Conservation (phyloP, 2,113 vertebrate genomes). For the Smithornis capensis region DNA sequence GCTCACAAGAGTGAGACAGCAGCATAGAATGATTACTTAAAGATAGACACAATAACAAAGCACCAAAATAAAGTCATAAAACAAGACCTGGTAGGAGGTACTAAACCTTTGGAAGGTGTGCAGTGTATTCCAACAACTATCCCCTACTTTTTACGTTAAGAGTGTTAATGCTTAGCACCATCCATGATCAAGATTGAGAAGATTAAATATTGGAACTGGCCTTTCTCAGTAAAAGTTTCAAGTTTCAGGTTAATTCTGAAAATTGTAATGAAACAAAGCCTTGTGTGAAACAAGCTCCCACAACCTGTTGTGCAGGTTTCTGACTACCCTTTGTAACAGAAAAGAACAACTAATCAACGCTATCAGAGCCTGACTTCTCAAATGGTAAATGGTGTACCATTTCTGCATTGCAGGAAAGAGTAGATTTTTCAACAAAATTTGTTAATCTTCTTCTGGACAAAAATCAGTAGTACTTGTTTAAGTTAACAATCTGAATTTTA, state of each 20-base stretch:
- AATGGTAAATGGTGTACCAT: neutral
- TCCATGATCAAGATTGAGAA: neutral
- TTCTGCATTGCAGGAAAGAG: neutral
- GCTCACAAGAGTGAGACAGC: neutral
- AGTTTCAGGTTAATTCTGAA: slow-evolving; percentile 52
- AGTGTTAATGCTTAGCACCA: neutral
- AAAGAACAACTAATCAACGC: neutral
- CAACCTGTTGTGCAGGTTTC: slow-evolving; percentile 40
- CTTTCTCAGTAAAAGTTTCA: slow-evolving; percentile 18
- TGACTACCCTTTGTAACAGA: slow-evolving; percentile 11
- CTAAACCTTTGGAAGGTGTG: neutral
- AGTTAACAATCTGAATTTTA: neutral
- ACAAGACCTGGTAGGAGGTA: neutral
- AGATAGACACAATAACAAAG: neutral
- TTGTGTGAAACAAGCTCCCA: neutral
- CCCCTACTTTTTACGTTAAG: neutral
- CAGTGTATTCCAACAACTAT: neutral
- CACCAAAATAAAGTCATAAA: neutral
- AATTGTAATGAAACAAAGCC: slow-evolving; percentile 18
- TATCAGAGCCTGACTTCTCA: neutral
- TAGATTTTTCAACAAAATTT: neutral
- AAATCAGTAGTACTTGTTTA: neutral
- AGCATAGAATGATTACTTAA: neutral
- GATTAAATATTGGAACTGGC: neutral
- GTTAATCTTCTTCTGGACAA: neutral